phyloP scores from a whole-genome alignment of 2,888 invertebrate species.

The Rhagium mordax region DNA sequence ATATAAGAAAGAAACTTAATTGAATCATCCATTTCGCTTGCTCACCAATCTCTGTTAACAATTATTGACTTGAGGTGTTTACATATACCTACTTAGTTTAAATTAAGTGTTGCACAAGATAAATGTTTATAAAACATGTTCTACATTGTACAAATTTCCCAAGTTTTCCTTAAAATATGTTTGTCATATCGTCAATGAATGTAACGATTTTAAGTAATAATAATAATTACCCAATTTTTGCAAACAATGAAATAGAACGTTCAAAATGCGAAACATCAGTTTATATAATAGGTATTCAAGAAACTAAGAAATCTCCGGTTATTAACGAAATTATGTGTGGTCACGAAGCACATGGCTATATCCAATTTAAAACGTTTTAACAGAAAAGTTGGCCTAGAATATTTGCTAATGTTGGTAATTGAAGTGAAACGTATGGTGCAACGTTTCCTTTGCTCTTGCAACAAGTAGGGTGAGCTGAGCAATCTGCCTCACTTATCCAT shows the following conservation, averaged over 20 bases:
- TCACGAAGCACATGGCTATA: background rate
- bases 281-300: background rate
- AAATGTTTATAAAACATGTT: no score
- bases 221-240: background rate
- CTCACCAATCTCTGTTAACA: no score
- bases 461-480: background rate
- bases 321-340: background rate
- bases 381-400: background rate
- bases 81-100: no score
- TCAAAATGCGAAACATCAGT: background rate
- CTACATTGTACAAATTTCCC: no score
- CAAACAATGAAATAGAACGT: background rate
- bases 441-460: background rate
- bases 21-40: no score
- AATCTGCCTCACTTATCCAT: no score
- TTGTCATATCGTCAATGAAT: no score
- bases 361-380: background rate
- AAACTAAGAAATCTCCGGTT: background rate
- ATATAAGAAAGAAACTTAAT: no score
- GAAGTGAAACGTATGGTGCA: background rate
- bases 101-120: no score
- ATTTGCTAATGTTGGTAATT: background rate
- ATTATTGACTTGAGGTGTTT: no score
- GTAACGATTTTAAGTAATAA: no score
- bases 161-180: no score